Conservation (phyloP, 2,113 vertebrate genomes). For the Dendropsophus ebraccatus region DNA sequence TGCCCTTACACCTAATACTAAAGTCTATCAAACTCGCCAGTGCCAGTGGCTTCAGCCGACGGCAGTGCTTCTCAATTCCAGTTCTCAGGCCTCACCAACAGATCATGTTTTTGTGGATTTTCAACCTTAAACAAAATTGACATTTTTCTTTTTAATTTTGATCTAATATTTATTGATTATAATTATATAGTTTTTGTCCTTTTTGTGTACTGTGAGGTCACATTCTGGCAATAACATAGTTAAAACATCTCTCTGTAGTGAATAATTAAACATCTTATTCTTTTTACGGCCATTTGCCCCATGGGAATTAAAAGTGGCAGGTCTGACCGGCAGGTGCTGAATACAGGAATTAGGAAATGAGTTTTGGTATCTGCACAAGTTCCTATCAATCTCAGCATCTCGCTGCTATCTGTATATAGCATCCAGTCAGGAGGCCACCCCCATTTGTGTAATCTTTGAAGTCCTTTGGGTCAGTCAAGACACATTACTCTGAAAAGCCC, state of each 20-base stretch:
- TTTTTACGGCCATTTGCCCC: not conserved
- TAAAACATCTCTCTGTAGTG: not conserved
- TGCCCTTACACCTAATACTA: too few species aligned
- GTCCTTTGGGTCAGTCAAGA: slow-evolving; percentile 25
- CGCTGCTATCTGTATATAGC: not conserved
- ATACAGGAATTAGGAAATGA: slow-evolving; percentile 23
- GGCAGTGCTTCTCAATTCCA: too few species aligned
- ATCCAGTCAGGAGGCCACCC: not conserved
- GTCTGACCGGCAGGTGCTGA: slow-evolving; percentile 4
- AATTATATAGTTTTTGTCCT: not conserved
- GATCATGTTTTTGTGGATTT: too few species aligned
- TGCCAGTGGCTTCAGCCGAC: too few species aligned
- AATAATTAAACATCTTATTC: not conserved
- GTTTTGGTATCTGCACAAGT: slow-evolving; percentile 23
- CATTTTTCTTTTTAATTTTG: too few species aligned
- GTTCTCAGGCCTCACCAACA: too few species aligned
- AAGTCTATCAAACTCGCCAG: too few species aligned
- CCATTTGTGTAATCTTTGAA: slow-evolving; percentile 11
- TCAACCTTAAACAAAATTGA: too few species aligned
- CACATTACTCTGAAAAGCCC: slow-evolving; percentile 30
- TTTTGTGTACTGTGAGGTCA: not conserved
- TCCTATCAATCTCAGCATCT: slow-evolving; percentile 34
- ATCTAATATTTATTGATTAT: too few species aligned
- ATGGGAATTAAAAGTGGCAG: not conserved
- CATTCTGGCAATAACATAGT: not conserved